Conservation (phyloP, 2,797 vertebrate genomes). For the Erpetoichthys calabaricus region DNA sequence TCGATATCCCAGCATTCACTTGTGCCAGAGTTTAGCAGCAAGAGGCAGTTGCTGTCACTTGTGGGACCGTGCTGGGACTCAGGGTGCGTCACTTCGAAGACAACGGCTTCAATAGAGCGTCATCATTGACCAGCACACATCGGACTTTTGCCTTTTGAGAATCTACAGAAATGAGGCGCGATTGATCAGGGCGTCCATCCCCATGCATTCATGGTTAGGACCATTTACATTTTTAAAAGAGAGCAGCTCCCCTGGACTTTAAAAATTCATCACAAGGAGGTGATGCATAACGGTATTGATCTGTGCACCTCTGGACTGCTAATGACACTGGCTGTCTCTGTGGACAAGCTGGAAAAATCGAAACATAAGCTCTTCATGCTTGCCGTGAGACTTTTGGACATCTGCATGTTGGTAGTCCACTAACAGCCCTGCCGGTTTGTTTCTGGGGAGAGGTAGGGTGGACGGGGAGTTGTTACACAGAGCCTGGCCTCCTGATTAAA, state of each 20-base stretch:
- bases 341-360: constrained; percentile 28
- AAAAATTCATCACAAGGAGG: constrained; percentile 42
- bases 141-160: too few relatives aligned
- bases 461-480: too few relatives aligned
- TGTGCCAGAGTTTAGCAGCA: too few relatives aligned
- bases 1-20: too few relatives aligned
- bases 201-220: constrained; percentile 37
- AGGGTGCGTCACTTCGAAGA: too few relatives aligned
- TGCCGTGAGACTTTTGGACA: constrained; percentile 22
- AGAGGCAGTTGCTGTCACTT: too few relatives aligned
- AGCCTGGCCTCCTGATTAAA: too few relatives aligned
- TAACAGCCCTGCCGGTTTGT: too few relatives aligned
- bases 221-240: constrained; percentile 39
- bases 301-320: constrained; percentile 23
- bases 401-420: constrained; percentile 11
- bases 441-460: too few relatives aligned
- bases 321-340: constrained; percentile 28
- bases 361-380: constrained; percentile 20
- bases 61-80: too few relatives aligned
- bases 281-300: constrained; percentile 31
- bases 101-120: too few relatives aligned
- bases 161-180: constrained; percentile 4
- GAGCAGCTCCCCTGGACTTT: constrained; percentile 31
- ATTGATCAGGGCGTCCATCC: constrained; percentile 40
- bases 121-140: too few relatives aligned